Percentiles rank a stretch among this genome's conserved stretches.
Evolutionary conservation across 1,140 invertebrate species (phyloP).

Genomic region (Cydia pomonella): DNA sequence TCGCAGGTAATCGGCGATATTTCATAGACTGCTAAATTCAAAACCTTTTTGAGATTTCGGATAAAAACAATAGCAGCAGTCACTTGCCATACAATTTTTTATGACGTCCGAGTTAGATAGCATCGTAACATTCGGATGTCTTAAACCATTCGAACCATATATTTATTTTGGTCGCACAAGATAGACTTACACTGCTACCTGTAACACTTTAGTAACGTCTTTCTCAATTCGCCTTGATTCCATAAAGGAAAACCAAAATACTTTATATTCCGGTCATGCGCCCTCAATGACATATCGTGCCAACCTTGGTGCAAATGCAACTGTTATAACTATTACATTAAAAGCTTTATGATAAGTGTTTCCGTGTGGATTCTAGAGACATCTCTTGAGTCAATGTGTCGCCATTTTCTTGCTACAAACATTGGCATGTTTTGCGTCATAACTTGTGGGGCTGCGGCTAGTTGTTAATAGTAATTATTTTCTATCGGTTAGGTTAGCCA

Average conservation of each 20-base stretch:
- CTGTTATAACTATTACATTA: background rate
- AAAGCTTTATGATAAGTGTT: background rate
- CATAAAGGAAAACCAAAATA: conserved; percentile 15
- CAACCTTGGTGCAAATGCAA: conserved; percentile 20
- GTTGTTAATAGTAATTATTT: background rate
- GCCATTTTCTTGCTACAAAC: background rate
- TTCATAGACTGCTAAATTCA: too few species aligned
- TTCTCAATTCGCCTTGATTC: conserved; percentile 17
- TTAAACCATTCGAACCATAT: too few species aligned
- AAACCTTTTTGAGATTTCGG: too few species aligned
- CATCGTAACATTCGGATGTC: too few species aligned
- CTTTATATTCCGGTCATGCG: conserved; percentile 21
- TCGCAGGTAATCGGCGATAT: too few species aligned
- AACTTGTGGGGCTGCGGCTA: background rate
- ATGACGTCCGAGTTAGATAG: too few species aligned
- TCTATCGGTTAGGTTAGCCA: background rate
- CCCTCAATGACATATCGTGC: conserved; percentile 5
- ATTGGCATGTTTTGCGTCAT: background rate
- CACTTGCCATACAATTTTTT: too few species aligned
- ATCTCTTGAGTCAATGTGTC: background rate
- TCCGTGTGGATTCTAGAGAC: conserved; percentile 4
- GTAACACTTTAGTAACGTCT: background rate
- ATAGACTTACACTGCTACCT: too few species aligned
- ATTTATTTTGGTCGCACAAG: too few species aligned
- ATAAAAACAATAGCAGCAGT: too few species aligned